These are phyloP conservation scores for Caradrina kadenii DNA, from an alignment of 2,888 invertebrate genomes.

Conservation along the genomic window DNA sequence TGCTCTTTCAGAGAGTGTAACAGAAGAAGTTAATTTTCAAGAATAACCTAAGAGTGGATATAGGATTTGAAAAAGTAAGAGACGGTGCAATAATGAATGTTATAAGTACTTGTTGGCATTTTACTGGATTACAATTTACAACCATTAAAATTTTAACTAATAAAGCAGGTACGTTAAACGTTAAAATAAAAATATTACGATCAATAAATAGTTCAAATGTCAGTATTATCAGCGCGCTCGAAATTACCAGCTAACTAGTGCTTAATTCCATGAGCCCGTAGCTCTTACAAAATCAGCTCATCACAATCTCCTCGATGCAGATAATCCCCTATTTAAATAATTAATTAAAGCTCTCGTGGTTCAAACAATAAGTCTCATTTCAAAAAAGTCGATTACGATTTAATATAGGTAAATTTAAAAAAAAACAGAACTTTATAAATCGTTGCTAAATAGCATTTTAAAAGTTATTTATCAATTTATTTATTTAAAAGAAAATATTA, in stretches of 20 bases:
- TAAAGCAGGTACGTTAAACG: neutral
- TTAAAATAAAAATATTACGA: neutral
- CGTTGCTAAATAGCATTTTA: too few species aligned
- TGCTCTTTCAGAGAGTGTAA: neutral
- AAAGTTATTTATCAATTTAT: neutral
- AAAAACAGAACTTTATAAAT: neutral
- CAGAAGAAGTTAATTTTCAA: neutral
- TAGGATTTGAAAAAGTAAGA: neutral
- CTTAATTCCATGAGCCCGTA: neutral
- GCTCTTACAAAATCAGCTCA: neutral
- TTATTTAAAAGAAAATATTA: neutral
- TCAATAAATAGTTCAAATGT: neutral
- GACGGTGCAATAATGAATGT: neutral
- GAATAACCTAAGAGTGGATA: too few species aligned
- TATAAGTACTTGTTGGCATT: neutral
- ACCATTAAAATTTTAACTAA: too few species aligned
- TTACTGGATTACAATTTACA: neutral
- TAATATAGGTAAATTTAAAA: too few species aligned
- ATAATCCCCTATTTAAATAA: slow-evolving; percentile 7
- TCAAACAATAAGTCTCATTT: neutral
- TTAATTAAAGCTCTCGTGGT: neutral
- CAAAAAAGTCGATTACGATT: too few species aligned
- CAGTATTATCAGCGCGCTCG: slow-evolving; percentile 48
- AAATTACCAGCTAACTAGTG: slow-evolving; percentile 53
- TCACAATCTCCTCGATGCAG: neutral